Base-by-base conservation (phyloP, 2,113 vertebrate genomes). In the Chaetodon auriga region DNA sequence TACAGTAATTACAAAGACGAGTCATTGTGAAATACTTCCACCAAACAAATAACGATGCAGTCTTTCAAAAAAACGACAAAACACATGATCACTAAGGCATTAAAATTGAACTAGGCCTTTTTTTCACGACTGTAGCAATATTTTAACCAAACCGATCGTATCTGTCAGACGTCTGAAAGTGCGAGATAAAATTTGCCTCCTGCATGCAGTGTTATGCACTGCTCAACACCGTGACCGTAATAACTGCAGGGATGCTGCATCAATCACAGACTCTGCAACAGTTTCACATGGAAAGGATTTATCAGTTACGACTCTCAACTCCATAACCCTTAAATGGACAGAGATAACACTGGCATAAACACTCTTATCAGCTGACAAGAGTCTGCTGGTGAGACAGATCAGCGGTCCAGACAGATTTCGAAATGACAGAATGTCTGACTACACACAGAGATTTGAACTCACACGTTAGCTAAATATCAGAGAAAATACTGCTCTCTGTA, bases 341-440 rank as follows among this genome's bases (percentile, higher is more conserved):
- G 82, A 75, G 90, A 94, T 90, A 94, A 83, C 68, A n/a, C 48
- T 7, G 69, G 66, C 46, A 74, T 84, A 85, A 90, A 91, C 85
- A 84, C 66, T 71, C 81, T 88, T 87, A 93, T 89, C 88, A 85
- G 80, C 78, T 81, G 84, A 90, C 86, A 84, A 79, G 75, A 77
- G 81, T 72, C 12, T 77, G 83, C 72, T 48, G 57, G 78, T 58
- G 25, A 79, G 87, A 82, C 77, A 64, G 75, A 82, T 88, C 84
- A 86, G 46, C 1, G 10, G 87, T 45, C 65, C 77, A 79, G 83
- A 88, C 80, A 76, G 63, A 88, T 88, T 88, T 82, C 21, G 55
- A 87, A 89, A 88, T 77, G 77, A 78, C 64, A 84, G 23, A 58
- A 66, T 53, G 75, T 87, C 76, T 83, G 75, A 80, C 69, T 64